Evolutionary conservation across 2,113 vertebrate species (phyloP).

Genomic region (Choloepus hoffmanni): DNA sequence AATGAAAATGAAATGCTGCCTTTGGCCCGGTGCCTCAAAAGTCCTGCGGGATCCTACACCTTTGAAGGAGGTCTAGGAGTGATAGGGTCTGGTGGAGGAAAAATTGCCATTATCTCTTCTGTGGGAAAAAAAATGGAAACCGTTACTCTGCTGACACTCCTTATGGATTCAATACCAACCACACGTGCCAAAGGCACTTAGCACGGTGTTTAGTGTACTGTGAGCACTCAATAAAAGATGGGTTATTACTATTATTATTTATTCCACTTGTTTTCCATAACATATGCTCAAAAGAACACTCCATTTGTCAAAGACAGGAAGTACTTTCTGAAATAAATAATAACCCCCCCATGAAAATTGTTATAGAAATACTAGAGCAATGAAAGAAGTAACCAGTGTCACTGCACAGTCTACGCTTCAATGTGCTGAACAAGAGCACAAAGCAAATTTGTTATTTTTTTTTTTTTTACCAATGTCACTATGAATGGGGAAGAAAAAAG

Average conservation of each 20-base stretch:
- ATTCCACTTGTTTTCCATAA: not conserved
- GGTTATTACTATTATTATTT: not conserved
- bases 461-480: too few species aligned
- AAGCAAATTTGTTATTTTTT: not conserved
- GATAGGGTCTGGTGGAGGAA: fast-evolving
- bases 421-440: not conserved
- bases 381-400: not conserved
- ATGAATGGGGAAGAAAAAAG: not conserved
- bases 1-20: slow-evolving; percentile 49
- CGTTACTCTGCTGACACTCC: not conserved
- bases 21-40: not conserved
- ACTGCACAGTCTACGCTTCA: not conserved
- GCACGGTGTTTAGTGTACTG: not conserved
- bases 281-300: not conserved
- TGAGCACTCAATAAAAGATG: not conserved
- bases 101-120: not conserved
- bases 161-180: not conserved
- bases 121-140: not conserved
- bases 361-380: not conserved
- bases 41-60: not conserved
- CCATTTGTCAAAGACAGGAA: not conserved
- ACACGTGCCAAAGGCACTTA: not conserved
- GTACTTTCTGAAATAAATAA: not conserved
- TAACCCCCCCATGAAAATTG: not conserved
- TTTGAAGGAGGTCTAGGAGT: not conserved